Evolutionary conservation across 2,888 invertebrate species (phyloP).

Genomic region (Nymphalis urticae): DNA sequence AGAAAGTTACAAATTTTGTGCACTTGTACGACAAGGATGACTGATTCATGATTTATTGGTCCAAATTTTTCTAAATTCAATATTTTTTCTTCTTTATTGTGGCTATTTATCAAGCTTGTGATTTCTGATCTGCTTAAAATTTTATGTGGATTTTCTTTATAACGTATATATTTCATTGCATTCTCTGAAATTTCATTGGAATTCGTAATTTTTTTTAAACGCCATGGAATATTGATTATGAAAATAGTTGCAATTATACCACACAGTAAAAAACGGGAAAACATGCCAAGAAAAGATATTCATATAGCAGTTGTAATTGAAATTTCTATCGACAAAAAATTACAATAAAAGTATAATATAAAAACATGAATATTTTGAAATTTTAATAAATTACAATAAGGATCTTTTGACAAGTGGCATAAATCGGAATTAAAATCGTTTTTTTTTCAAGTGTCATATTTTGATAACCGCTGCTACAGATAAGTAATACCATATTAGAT

Average conservation of each 20-base stretch:
- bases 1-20: slow-evolving; percentile 48
- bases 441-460: too few species aligned
- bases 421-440: too few species aligned
- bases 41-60: slow-evolving; percentile 45
- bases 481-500: too few species aligned
- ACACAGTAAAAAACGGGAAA: neutral
- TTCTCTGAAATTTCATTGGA: slow-evolving; percentile 18
- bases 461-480: too few species aligned
- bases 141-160: slow-evolving; percentile 9
- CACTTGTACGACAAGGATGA: slow-evolving; percentile 54
- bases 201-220: neutral
- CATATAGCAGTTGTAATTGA: neutral
- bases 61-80: slow-evolving; percentile 50
- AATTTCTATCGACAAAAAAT: too few species aligned
- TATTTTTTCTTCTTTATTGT: slow-evolving; percentile 47
- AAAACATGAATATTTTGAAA: neutral
- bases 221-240: neutral
- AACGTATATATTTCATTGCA: slow-evolving; percentile 15
- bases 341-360: neutral
- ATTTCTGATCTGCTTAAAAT: slow-evolving; percentile 26
- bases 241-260: neutral
- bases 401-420: too few species aligned
- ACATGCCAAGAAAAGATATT: neutral
- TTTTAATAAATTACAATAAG: neutral
- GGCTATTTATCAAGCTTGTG: slow-evolving; percentile 30